Conservation (phyloP, 1,140 invertebrate species). For the Pteromalus puparum region DNA sequence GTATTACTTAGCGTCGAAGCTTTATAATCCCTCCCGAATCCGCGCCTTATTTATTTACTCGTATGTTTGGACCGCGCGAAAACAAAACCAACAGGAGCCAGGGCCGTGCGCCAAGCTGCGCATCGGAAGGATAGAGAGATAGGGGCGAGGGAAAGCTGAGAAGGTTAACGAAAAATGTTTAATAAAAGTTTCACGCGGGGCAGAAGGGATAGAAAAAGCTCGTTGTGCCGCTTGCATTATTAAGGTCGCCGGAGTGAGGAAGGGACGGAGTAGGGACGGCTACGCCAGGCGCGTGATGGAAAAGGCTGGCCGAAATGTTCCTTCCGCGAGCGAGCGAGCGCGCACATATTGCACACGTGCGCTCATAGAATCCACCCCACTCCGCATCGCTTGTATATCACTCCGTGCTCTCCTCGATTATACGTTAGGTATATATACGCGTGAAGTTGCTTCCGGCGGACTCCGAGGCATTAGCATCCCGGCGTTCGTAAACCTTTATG, state of each 20-base stretch:
- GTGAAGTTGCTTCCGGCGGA: neutral
- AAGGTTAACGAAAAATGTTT: constrained; percentile 28
- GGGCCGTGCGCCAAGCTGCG: too few relatives aligned
- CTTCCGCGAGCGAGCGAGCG: neutral
- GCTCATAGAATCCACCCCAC: neutral
- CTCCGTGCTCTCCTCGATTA: neutral
- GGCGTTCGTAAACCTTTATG: constrained; percentile 22
- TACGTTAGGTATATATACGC: neutral
- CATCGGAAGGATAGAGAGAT: too few relatives aligned
- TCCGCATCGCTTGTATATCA: too few relatives aligned
- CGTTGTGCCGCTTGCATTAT: constrained; percentile 24
- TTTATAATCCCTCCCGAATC: neutral
- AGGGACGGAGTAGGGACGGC: neutral
- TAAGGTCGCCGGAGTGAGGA: constrained; percentile 15
- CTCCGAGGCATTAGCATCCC: constrained; percentile 1
- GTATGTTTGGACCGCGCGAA: neutral
- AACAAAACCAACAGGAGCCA: neutral
- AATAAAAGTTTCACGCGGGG: constrained; percentile 40
- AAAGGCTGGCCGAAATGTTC: neutral
- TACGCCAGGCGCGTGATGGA: neutral
- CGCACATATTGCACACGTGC: neutral
- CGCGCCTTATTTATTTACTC: constrained; percentile 14
- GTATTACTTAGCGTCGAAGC: constrained; percentile 19
- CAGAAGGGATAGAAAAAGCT: neutral
- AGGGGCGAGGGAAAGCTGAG: neutral